Base-by-base conservation (phyloP, 2,888 invertebrate species). In the Lathronympha strigana region DNA sequence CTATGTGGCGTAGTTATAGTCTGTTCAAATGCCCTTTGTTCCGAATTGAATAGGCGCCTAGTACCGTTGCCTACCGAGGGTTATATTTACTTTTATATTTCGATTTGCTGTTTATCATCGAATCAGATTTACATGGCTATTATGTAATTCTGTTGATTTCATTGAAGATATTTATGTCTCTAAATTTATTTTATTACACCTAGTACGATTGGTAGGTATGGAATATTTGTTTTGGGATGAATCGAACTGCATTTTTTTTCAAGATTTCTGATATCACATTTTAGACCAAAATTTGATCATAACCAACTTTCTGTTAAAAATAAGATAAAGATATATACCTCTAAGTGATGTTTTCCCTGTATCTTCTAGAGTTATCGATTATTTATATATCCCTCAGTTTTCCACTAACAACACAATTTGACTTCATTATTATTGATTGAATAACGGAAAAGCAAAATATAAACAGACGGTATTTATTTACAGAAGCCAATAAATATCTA, bases 41-140 rank as follows among this genome's bases (percentile, higher is more conserved):
- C 38, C 28, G 47, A 15, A 50, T 50, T 50, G 23, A 43, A 55
- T 49, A 36, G 53, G 36, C n/a, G n/a, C 15, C 36, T 36, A 25
- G 5, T 63, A 54, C 47, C 38, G 9, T 28, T 47, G 36, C n/a
- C 15, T 33, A 11, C 17, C 17, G 5, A 11, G 5, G 4, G 3
- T 15, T 9, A 17, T 13, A 19, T 19, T 19, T 19, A 13, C 31
- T 31, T 49, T 25, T 33, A 51, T 19, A 51, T n/a, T n/a, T n/a
- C n/a, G 5, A 51, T 33, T 31, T 50, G 0, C 17, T 19, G 50
- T 31, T 50, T 51, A 51, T 31, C 17, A 31, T 51, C 15, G 28
- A 11, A 28, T 17, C n/a, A 31, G 13, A 47, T 23, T 25, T 45
- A 21, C 13, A 11, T 21, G 11, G 21, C 21, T 21, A 45, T 38